Base-by-base conservation (phyloP, 2,888 invertebrate species). In the Sarcophaga variegata region DNA sequence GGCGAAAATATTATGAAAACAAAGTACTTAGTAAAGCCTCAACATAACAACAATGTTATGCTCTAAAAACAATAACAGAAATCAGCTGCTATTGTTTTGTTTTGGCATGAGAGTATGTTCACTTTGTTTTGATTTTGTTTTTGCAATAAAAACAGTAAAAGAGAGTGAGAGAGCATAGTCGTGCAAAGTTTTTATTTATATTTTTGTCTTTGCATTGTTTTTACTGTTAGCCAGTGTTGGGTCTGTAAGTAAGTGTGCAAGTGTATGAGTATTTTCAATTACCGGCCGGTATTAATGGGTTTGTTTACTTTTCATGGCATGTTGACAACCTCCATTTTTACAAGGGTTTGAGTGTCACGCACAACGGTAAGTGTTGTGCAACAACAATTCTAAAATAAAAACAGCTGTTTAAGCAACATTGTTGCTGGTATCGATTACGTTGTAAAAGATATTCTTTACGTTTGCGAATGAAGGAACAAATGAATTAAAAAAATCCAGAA, bases 321-420 rank as follows among this genome's bases (percentile, higher is more conserved):
- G 83, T 83, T 85, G 72, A 87, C 79, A 83, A 81, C 75, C 22
- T 62, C 54, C 25, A 62, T n/a, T 49, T 72, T 54, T 71, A 47
- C 59, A 62, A 27, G 54, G 22, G 67, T 79, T 49, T 71, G 71
- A 71, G 63, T 37, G 62, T 81, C 45, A 63, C n/a, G 14, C 12
- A 67, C 14, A 82, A 60, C 12, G 70, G 64, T 63, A 12, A 59
- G 22, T 63, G 17, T 72, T 70, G 66, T 45, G 78, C 71, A 75
- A 49, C 37, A 37, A 74, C 75, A 10, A 54, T 54, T 14, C 12
- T 17, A 54, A 54, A 54, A 54, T 74, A 81, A 88, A 87, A 91
- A 91, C 91, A 92, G 92, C 91, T 91, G 91, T 91, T 91, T 90
- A 87, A 81, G 90, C 90, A 90, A 91, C 91, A 90, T 90, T 91